Percentiles rank a stretch among this genome's conserved stretches.
Evolutionary conservation across 2,797 vertebrate genomes (phyloP).

Genomic region (Tapirus indicus): DNA sequence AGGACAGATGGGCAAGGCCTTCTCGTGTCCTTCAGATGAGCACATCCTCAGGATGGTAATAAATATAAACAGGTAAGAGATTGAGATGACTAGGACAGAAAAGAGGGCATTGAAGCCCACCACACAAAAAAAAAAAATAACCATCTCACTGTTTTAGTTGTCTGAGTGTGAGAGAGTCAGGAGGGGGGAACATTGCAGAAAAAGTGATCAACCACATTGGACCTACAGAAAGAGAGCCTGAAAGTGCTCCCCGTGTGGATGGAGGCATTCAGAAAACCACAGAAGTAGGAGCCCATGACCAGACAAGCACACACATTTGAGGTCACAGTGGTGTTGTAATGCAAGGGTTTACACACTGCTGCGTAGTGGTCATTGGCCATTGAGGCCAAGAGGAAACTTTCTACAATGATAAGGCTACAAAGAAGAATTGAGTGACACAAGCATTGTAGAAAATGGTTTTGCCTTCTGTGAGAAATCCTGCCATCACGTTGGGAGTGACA

Average conservation of each 20-base stretch:
- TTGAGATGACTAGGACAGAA: too few species aligned
- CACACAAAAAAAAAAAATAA: not conserved
- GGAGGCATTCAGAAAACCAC: conserved; percentile 77
- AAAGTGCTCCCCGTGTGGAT: conserved; percentile 81
- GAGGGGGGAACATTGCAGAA: conserved; percentile 86
- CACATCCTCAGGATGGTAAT: too few species aligned
- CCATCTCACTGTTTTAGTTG: conserved; percentile 71
- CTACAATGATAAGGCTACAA: conserved; percentile 37
- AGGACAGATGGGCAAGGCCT: too few species aligned
- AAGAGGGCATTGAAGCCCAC: too few species aligned
- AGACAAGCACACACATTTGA: not conserved
- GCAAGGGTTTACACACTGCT: conserved; percentile 67
- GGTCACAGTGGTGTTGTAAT: not conserved
- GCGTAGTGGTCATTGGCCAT: conserved; percentile 51
- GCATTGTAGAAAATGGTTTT: conserved; percentile 4
- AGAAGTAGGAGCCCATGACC: not conserved
- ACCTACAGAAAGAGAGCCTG: conserved; percentile 82
- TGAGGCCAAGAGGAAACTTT: conserved; percentile 59
- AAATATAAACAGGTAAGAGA: too few species aligned
- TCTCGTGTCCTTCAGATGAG: too few species aligned
- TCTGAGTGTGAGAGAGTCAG: conserved; percentile 82
- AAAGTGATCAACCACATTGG: conserved; percentile 82
- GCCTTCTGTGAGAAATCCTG: conserved; percentile 42
- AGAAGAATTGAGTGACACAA: conserved; percentile 58
- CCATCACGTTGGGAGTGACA: conserved; percentile 68